phyloP scores from a whole-genome alignment of 2,797 vertebrate genomes.

The Pelochelys cantorii region DNA sequence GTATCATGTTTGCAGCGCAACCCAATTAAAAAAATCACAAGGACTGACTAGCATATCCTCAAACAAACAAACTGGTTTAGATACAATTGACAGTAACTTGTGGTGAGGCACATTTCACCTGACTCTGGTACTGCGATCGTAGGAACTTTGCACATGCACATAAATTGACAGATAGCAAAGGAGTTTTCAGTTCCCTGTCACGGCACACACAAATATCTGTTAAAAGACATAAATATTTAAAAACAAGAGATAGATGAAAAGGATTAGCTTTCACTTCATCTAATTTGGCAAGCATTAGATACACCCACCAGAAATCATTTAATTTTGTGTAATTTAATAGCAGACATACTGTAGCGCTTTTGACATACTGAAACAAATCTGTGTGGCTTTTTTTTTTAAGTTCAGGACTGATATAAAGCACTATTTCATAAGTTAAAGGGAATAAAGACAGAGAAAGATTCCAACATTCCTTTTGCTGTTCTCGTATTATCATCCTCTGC shows the following conservation, averaged over 20 bases:
- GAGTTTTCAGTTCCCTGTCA: slow-evolving; percentile 80
- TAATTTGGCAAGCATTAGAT: slow-evolving; percentile 80
- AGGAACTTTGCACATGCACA: slow-evolving; percentile 71
- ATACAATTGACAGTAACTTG: slow-evolving; percentile 30
- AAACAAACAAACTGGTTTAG: background rate
- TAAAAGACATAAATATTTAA: slow-evolving; percentile 86
- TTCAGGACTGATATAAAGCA: slow-evolving; percentile 63
- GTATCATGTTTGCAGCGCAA: background rate
- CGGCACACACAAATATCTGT: slow-evolving; percentile 80
- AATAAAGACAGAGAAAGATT: slow-evolving; percentile 48
- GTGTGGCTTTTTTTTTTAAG: slow-evolving; percentile 62
- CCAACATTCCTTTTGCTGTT: slow-evolving; percentile 35
- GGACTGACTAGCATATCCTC: slow-evolving; percentile 26
- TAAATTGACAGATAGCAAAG: slow-evolving; percentile 81
- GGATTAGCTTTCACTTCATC: slow-evolving; percentile 82
- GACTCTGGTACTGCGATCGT: slow-evolving; percentile 69
- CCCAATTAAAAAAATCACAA: background rate
- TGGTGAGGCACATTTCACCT: accelerated
- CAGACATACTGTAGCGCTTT: slow-evolving; percentile 77
- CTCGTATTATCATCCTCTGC: slow-evolving; percentile 67
- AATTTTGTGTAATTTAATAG: slow-evolving; percentile 81
- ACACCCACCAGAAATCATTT: slow-evolving; percentile 81
- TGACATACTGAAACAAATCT: slow-evolving; percentile 72
- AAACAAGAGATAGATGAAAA: slow-evolving; percentile 83
- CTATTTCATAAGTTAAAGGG: slow-evolving; percentile 66